Conservation (phyloP, 2,797 vertebrate genomes). For the Sebastes ruberrimus region DNA sequence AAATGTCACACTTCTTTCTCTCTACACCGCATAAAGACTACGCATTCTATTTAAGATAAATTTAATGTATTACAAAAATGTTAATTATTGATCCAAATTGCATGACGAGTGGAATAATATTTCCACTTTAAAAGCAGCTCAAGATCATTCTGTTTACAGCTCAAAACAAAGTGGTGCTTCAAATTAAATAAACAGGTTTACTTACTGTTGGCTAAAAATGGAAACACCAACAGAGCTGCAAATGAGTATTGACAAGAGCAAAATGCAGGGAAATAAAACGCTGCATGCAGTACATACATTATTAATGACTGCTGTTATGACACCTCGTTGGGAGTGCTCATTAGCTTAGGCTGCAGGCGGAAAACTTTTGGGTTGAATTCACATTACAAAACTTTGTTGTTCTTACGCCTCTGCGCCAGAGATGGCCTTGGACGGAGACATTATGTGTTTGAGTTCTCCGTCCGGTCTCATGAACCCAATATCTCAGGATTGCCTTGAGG, state of each 20-base stretch:
- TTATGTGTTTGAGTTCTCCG: neutral
- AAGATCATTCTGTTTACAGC: neutral
- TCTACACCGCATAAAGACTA: neutral
- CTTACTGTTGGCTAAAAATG: conserved; percentile 4
- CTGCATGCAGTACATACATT: conserved; percentile 3
- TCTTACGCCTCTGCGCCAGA: neutral
- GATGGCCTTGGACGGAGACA: neutral
- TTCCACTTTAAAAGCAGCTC: neutral
- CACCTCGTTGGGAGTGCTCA: neutral
- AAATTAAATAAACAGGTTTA: neutral
- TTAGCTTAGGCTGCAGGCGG: conserved; percentile 9
- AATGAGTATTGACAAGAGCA: conserved; percentile 14
- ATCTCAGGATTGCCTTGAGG: neutral
- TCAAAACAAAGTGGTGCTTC: neutral
- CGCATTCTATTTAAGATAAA: neutral
- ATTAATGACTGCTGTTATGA: conserved; percentile 29
- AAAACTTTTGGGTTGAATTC: neutral
- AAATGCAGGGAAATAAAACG: conserved; percentile 3
- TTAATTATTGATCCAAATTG: neutral
- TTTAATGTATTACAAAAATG: neutral
- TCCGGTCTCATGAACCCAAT: neutral
- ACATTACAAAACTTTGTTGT: neutral
- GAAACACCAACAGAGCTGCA: conserved; percentile 1
- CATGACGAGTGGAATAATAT: neutral
- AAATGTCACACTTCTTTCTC: neutral